Conservation (phyloP, 1,140 invertebrate species). For the Cyclargus thomasi region DNA sequence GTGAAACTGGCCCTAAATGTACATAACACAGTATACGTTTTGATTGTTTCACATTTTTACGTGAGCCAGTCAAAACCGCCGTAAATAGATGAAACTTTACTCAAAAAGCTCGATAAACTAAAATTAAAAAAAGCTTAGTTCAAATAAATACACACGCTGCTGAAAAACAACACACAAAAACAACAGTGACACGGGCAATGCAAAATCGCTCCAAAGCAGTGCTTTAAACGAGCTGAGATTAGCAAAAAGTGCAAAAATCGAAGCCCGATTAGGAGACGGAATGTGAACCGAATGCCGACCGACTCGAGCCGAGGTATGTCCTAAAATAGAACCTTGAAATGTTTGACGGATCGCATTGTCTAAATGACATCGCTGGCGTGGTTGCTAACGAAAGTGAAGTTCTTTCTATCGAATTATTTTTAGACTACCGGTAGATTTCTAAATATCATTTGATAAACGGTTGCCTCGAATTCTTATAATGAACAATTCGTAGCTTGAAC, state of each 20-base stretch:
- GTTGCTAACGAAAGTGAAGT: constrained; percentile 14
- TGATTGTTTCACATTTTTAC: no score
- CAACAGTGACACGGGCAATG: constrained; percentile 24
- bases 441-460: background rate
- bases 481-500: no score
- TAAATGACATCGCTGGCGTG: background rate
- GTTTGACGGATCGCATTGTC: constrained; percentile 20
- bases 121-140: constrained; percentile 14
- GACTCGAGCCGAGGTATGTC: constrained; percentile 41
- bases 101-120: no score
- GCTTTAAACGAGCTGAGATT: constrained; percentile 47
- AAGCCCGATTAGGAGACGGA: constrained; percentile 47
- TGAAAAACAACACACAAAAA: constrained; percentile 16
- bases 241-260: constrained; percentile 66
- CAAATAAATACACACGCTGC: background rate
- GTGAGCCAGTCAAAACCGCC: no score
- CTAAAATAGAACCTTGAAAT: constrained; percentile 39
- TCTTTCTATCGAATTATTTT: background rate
- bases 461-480: no score
- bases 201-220: constrained; percentile 46
- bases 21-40: no score
- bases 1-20: no score
- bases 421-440: background rate
- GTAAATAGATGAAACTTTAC: no score
- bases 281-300: constrained; percentile 55